These are phyloP conservation scores for Caenorhabditis remanei DNA, from an alignment of 1,140 invertebrate genomes.

Conservation along the genomic window DNA sequence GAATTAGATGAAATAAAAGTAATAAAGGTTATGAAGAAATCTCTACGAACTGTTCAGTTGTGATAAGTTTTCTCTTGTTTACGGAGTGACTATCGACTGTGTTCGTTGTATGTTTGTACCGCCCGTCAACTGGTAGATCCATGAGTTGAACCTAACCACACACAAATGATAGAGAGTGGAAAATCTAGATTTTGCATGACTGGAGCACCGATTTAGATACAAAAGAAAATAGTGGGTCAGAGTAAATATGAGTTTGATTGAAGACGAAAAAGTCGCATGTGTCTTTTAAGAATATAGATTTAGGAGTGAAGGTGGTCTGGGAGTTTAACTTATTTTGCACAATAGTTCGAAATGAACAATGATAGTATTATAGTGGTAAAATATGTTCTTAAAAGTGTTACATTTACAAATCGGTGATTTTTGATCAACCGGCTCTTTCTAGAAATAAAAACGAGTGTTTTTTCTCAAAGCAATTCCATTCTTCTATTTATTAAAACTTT, in stretches of 20 bases:
- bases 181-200: slow-evolving; percentile 41
- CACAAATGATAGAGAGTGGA: neutral
- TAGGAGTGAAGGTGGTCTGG: no score
- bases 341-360: no score
- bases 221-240: neutral
- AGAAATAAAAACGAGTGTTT: neutral
- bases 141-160: slow-evolving; percentile 30
- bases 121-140: slow-evolving; percentile 45
- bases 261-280: neutral
- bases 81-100: slow-evolving; percentile 42
- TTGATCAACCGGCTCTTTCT: neutral
- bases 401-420: neutral
- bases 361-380: neutral
- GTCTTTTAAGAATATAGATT: no score
- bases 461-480: no score
- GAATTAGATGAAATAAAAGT: neutral
- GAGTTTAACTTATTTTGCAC: no score
- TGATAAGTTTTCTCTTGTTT: slow-evolving; percentile 1
- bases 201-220: slow-evolving; percentile 45
- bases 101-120: slow-evolving; percentile 50
- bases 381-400: no score
- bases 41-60: neutral
- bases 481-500: no score
- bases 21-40: neutral
- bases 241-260: neutral